These are phyloP conservation scores for Calosoma granatense DNA, from an alignment of 1,140 invertebrate genomes.

Conservation along the genomic window DNA sequence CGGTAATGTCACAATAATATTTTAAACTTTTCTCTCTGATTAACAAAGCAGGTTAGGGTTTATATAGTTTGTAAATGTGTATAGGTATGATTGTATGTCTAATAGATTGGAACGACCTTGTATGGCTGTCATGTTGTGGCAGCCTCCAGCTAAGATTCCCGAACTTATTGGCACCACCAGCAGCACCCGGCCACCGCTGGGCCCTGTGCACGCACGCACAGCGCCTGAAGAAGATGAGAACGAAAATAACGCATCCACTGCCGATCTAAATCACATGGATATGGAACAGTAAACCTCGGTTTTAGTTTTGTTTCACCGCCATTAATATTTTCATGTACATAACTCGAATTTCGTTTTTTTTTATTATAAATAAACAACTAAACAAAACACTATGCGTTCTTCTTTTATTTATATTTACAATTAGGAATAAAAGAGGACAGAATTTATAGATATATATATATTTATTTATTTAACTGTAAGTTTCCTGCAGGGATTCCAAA, in stretches of 20 bases:
- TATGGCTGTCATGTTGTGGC: slow-evolving; percentile 67
- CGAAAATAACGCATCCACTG: neutral
- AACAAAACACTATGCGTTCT: too few species aligned
- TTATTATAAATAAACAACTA: too few species aligned
- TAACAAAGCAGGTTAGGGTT: neutral
- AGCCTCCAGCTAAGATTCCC: slow-evolving; percentile 50
- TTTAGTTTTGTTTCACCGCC: neutral
- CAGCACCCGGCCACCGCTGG: neutral
- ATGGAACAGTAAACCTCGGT: neutral
- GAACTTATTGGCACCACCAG: slow-evolving; percentile 18
- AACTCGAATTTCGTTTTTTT: too few species aligned
- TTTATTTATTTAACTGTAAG: too few species aligned
- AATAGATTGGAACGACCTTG: slow-evolving; percentile 52
- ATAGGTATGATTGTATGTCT: slow-evolving; percentile 14
- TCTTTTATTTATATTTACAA: too few species aligned
- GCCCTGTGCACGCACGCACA: neutral
- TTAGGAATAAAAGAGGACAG: too few species aligned
- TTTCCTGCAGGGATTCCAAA: too few species aligned
- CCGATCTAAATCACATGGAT: neutral
- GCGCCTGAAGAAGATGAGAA: slow-evolving; percentile 1
- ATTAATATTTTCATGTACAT: too few species aligned
- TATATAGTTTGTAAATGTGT: slow-evolving; percentile 1
- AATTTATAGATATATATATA: too few species aligned
- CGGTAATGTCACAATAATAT: slow-evolving; percentile 25
- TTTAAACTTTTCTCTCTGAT: too few species aligned